phyloP scores from a whole-genome alignment of 2,797 vertebrate genomes.

The Poecile montanus region DNA sequence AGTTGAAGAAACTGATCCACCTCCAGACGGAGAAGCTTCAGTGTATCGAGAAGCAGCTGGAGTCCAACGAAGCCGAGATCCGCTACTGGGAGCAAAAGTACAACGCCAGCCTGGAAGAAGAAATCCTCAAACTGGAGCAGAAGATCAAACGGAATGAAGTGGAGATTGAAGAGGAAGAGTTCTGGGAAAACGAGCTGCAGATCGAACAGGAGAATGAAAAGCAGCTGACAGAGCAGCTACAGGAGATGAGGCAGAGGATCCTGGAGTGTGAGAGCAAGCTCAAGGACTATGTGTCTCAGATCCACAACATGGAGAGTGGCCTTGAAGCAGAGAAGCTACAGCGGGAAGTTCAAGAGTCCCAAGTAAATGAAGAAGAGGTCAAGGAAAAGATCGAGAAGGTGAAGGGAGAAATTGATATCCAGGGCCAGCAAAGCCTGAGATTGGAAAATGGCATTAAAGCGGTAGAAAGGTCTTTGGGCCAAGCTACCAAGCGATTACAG shows the following conservation, averaged over 20 bases:
- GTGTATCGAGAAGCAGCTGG: conserved; percentile 87
- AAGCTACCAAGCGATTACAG: conserved; percentile 89
- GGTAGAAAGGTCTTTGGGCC: conserved; percentile 91
- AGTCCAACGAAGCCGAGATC: conserved; percentile 86
- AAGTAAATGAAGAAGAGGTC: conserved; percentile 91
- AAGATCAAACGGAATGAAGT: conserved; percentile 91
- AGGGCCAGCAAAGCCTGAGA: conserved; percentile 90
- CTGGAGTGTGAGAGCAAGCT: conserved; percentile 87
- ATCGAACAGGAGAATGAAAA: conserved; percentile 95
- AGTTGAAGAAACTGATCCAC: conserved; percentile 87
- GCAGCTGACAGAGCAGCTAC: conserved; percentile 92
- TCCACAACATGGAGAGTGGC: conserved; percentile 86
- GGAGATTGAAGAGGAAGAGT: conserved; percentile 97
- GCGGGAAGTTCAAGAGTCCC: conserved; percentile 87
- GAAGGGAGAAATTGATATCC: conserved; percentile 88
- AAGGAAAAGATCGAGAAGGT: conserved; percentile 89
- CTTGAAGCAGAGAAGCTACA: conserved; percentile 90
- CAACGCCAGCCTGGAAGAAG: conserved; percentile 82
- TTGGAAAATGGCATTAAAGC: conserved; percentile 93
- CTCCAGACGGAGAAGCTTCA: conserved; percentile 91
- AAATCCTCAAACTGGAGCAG: conserved; percentile 90
- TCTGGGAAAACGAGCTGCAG: conserved; percentile 97
- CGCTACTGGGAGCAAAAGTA: conserved; percentile 84
- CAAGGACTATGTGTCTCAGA: conserved; percentile 84
- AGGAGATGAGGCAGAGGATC: conserved; percentile 87